A percentile compares a stretch with the other conserved stretches of the same genome.
These are phyloP conservation scores for Chionodraco myersi DNA, from an alignment of 2,113 vertebrate genomes.

Conservation along the genomic window DNA sequence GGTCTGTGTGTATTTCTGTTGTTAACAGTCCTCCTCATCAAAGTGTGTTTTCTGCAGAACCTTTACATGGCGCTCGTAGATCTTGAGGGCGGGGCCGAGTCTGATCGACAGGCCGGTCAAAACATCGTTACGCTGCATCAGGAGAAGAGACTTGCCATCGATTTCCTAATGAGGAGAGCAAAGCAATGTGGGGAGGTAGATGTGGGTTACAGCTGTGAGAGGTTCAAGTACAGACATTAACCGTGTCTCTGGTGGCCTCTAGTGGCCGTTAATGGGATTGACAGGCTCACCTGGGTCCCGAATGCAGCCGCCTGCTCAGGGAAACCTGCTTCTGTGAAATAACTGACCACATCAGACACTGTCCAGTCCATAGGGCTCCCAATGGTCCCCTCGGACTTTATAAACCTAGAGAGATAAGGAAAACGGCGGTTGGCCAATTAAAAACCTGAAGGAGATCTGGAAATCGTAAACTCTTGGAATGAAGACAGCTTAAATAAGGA, in stretches of 20 bases:
- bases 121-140: slow-evolving; percentile 92
- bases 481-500: background rate
- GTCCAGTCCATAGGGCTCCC: slow-evolving; percentile 88
- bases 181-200: slow-evolving; percentile 11
- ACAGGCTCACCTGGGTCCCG: slow-evolving; percentile 85
- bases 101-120: slow-evolving; percentile 90
- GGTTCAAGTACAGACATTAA: background rate
- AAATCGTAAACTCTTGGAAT: background rate
- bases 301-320: slow-evolving; percentile 90
- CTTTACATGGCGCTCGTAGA: slow-evolving; percentile 91
- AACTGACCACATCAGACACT: slow-evolving; percentile 89
- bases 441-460: background rate
- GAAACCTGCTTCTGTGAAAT: slow-evolving; percentile 89
- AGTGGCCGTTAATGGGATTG: slow-evolving; percentile 25
- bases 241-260: slow-evolving; percentile 39
- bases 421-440: background rate
- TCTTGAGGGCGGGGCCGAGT: slow-evolving; percentile 91
- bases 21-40: slow-evolving; percentile 86
- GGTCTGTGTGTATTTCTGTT: slow-evolving; percentile 29
- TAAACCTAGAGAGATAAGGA: slow-evolving; percentile 71
- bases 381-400: slow-evolving; percentile 81
- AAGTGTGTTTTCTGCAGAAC: slow-evolving; percentile 91
- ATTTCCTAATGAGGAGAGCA: slow-evolving; percentile 85
- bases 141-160: slow-evolving; percentile 90
- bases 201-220: slow-evolving; percentile 14